A percentile compares a stretch with the other conserved stretches of the same genome.
phyloP scores from a whole-genome alignment of 2,113 vertebrate species.

The Albula glossodonta region DNA sequence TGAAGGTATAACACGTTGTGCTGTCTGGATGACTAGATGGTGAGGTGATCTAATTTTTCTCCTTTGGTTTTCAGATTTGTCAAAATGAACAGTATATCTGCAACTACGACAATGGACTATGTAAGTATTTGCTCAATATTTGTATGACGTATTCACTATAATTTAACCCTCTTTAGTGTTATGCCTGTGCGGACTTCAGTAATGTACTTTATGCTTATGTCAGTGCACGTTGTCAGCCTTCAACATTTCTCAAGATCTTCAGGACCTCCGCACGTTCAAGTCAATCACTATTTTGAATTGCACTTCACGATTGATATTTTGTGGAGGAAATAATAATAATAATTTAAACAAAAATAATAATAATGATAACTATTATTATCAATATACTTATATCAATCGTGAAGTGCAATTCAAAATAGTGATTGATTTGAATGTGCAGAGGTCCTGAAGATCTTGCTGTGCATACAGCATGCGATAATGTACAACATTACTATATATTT shows the following conservation, averaged over 20 bases:
- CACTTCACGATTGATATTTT: too few relatives aligned
- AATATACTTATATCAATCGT: too few relatives aligned
- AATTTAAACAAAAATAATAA: too few relatives aligned
- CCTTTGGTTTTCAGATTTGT: conserved; percentile 1
- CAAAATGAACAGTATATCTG: background rate
- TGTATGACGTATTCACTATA: background rate
- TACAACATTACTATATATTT: too few relatives aligned
- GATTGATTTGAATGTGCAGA: too few relatives aligned
- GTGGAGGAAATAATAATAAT: too few relatives aligned
- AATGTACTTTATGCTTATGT: background rate
- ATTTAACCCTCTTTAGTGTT: background rate
- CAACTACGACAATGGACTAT: background rate
- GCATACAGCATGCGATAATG: too few relatives aligned
- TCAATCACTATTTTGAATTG: too few relatives aligned
- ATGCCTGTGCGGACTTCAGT: background rate
- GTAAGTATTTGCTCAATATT: background rate
- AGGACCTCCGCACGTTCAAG: too few relatives aligned
- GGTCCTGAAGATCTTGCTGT: background rate
- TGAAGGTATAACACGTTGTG: background rate
- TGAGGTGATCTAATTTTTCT: background rate
- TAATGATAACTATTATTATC: too few relatives aligned
- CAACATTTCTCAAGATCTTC: background rate
- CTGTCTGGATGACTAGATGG: background rate
- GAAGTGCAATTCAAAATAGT: too few relatives aligned
- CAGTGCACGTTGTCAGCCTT: background rate